A percentile compares a stretch with the other conserved stretches of the same genome.
Conservation (phyloP, 2,888 invertebrate species). For the Standfussiana lucernea region DNA sequence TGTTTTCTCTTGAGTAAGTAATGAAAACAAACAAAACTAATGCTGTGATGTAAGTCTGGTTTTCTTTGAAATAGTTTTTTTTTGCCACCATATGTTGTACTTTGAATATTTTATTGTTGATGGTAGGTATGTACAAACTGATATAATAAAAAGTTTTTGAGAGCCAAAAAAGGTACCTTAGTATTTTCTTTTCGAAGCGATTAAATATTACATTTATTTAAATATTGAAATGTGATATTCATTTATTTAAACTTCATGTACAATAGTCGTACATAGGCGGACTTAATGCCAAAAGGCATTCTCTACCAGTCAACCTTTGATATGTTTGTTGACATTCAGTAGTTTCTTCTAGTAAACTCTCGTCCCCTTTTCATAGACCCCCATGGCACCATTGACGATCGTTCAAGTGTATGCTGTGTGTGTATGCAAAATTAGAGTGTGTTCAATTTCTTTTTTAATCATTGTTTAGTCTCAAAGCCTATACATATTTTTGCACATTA, state of each 20-base stretch:
- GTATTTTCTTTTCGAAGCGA: background rate
- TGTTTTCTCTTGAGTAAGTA: constrained; percentile 29
- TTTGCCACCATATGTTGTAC: no score
- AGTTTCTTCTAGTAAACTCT: background rate
- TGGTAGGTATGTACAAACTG: background rate
- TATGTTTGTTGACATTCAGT: background rate
- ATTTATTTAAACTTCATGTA: no score
- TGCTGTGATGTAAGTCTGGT: constrained; percentile 1
- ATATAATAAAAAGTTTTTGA: background rate
- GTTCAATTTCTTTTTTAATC: background rate
- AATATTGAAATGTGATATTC: background rate
- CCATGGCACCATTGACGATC: background rate
- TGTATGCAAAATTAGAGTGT: background rate
- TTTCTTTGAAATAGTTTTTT: background rate
- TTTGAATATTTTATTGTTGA: background rate
- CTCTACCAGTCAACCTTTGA: no score
- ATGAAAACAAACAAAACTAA: constrained; percentile 9
- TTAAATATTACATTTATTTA: background rate
- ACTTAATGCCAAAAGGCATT: no score
- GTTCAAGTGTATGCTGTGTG: background rate
- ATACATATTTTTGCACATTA: background rate
- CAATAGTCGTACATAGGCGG: no score
- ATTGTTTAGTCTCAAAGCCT: background rate
- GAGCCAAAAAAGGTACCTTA: background rate
- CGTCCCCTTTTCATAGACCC: background rate